phyloP scores from a whole-genome alignment of 1,140 invertebrate genomes.

The Berghia stephanieae region DNA sequence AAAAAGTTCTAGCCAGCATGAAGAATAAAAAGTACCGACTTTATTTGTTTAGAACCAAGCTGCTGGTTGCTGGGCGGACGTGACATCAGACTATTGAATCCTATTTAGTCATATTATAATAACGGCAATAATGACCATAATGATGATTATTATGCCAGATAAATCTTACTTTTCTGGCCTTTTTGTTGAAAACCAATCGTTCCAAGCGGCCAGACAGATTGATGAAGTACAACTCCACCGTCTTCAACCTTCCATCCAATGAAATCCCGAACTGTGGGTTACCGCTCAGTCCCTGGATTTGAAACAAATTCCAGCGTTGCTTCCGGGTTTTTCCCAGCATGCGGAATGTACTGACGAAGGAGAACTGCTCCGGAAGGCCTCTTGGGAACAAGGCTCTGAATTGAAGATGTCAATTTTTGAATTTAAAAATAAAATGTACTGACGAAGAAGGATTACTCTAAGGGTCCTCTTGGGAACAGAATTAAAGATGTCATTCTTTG shows the following conservation, averaged over 20 bases:
- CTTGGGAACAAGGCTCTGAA: slow-evolving; percentile 74
- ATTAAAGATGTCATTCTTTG: no score
- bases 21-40: no score
- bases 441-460: no score
- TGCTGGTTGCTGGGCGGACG: no score
- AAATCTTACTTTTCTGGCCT: slow-evolving; percentile 6
- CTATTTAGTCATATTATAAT: no score
- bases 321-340: slow-evolving; percentile 70
- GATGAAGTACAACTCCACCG: slow-evolving; percentile 74
- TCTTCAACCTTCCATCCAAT: slow-evolving; percentile 73
- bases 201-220: slow-evolving; percentile 68
- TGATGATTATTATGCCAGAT: neutral
- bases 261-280: slow-evolving; percentile 76
- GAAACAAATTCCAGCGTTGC: slow-evolving; percentile 77
- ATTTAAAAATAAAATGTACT: no score
- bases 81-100: no score
- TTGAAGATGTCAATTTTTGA: no score
- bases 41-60: no score
- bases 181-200: slow-evolving; percentile 31
- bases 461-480: no score
- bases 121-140: no score
- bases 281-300: slow-evolving; percentile 72
- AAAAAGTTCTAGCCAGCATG: no score
- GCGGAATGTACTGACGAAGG: slow-evolving; percentile 76
- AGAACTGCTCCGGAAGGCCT: slow-evolving; percentile 78